These are phyloP conservation scores for Carpatolechia fugitivella DNA, from an alignment of 2,888 invertebrate genomes.

Conservation along the genomic window DNA sequence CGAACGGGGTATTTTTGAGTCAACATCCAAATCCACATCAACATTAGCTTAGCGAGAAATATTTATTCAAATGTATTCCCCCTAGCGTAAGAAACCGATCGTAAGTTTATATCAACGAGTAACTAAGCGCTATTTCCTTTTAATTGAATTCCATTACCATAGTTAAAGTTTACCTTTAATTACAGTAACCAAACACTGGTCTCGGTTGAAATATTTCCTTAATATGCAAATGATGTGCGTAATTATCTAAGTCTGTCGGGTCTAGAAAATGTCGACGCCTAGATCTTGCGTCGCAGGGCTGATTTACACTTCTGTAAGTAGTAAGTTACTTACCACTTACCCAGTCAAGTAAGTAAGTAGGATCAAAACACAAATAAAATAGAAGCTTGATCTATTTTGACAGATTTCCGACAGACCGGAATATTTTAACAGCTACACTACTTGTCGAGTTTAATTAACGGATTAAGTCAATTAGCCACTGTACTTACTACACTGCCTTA, in stretches of 20 bases:
- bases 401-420: too few species aligned
- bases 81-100: conserved; percentile 48
- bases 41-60: conserved; percentile 16
- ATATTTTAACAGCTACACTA: too few species aligned
- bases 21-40: not conserved
- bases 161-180: conserved; percentile 64
- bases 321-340: too few species aligned
- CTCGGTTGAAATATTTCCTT: conserved; percentile 42
- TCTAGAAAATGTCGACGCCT: conserved; percentile 10
- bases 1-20: conserved; percentile 9
- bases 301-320: too few species aligned
- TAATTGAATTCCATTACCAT: conserved; percentile 70
- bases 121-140: conserved; percentile 58
- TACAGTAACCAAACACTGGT: conserved; percentile 49
- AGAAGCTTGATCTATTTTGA: too few species aligned
- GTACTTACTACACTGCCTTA: too few species aligned
- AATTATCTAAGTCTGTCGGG: conserved; percentile 32
- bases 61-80: conserved; percentile 46
- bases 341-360: too few species aligned
- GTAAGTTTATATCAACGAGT: conserved; percentile 51
- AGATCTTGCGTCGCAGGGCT: too few species aligned
- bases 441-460: too few species aligned
- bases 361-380: too few species aligned
- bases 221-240: conserved; percentile 38
- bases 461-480: too few species aligned